Conservation (phyloP, 30 jellyfish, hydroid and myxozoan genomes). For the Mastigias papua region DNA sequence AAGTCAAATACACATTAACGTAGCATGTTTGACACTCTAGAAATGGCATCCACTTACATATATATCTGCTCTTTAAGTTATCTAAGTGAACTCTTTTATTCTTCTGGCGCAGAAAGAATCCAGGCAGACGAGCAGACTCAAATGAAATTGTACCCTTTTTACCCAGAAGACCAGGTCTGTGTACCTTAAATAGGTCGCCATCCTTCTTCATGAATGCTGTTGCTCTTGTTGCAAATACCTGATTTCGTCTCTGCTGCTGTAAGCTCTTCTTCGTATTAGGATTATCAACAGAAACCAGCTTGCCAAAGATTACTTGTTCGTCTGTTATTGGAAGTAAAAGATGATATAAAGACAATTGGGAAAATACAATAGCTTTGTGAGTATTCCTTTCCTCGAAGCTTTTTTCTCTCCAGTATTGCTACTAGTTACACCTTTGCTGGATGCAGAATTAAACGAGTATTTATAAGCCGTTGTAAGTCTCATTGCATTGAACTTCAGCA, state of each 20-base stretch:
- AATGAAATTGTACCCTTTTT: constrained; percentile 76
- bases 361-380: no score
- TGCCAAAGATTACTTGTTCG: constrained; percentile 22
- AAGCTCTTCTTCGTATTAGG: constrained; percentile 50
- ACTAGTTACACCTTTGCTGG: no score
- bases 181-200: constrained; percentile 89
- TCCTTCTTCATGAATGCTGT: constrained; percentile 73
- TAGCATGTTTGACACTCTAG: neutral
- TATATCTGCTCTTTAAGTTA: constrained; percentile 56
- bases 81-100: constrained; percentile 67
- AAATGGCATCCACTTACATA: constrained; percentile 52
- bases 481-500: no score
- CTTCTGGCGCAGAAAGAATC: constrained; percentile 86
- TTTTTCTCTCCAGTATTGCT: no score
- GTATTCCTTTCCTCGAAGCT: no score
- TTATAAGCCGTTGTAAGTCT: no score
- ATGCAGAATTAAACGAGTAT: no score
- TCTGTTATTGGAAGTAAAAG: neutral
- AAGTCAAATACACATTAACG: no score
- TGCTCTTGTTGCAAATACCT: constrained; percentile 88
- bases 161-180: constrained; percentile 89
- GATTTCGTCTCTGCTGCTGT: constrained; percentile 32
- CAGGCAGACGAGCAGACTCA: constrained; percentile 92
- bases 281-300: constrained; percentile 51
- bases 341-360: neutral